Evolutionary conservation across 2,888 invertebrate genomes (phyloP).

Genomic region (Zele albiditarsus): DNA sequence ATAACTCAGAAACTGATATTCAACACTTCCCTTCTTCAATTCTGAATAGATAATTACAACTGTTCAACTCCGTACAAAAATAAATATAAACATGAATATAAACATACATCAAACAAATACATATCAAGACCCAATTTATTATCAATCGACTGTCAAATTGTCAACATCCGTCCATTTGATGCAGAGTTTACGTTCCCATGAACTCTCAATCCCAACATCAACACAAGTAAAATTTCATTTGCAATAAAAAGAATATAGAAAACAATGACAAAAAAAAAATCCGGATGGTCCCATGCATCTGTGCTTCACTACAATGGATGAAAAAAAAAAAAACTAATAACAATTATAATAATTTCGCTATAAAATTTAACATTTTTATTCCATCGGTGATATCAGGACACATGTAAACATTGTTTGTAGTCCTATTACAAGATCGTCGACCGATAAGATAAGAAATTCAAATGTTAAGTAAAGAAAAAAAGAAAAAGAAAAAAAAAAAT

Average conservation of each 20-base stretch:
- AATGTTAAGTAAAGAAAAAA: slow-evolving; percentile 5
- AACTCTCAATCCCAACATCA: not conserved
- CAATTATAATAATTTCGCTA: not conserved
- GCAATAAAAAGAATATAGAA: not conserved
- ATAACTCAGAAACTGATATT: not conserved
- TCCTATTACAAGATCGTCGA: slow-evolving; percentile 15
- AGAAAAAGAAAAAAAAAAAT: not conserved
- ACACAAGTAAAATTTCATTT: not conserved
- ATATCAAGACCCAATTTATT: too few species aligned
- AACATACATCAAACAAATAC: not conserved
- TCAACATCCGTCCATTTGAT: slow-evolving; percentile 30
- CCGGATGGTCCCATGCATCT: not conserved
- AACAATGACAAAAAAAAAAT: not conserved
- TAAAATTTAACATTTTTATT: not conserved
- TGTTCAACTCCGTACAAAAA: not conserved
- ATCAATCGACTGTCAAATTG: not conserved
- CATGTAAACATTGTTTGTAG: slow-evolving; percentile 4
- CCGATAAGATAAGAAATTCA: slow-evolving; percentile 26
- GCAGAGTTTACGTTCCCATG: slow-evolving; percentile 16
- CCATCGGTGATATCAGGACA: not conserved
- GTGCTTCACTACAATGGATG: not conserved
- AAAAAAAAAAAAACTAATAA: not conserved
- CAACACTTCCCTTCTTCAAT: not conserved
- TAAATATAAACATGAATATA: not conserved
- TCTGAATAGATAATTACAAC: not conserved